phyloP scores from a whole-genome alignment of 2,888 invertebrate species.

The Tetranychus piercei region DNA sequence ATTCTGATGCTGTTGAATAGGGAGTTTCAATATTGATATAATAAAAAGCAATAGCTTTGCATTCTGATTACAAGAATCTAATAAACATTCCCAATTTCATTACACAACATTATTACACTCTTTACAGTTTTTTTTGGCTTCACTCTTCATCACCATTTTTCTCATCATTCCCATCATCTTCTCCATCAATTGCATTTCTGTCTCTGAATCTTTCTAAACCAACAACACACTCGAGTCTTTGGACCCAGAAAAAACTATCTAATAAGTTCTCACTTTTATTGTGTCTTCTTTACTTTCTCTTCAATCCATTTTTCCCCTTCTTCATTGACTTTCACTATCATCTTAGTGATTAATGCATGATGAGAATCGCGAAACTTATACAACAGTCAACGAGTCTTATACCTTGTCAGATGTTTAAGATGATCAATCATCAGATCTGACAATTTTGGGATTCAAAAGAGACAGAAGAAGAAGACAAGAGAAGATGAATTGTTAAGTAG shows the following conservation, averaged over 20 bases:
- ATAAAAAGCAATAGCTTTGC: not conserved
- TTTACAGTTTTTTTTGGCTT: not conserved
- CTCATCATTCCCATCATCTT: not conserved
- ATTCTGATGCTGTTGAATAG: not conserved
- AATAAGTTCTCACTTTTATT: not conserved
- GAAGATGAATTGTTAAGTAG: not conserved
- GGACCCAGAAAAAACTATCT: not conserved
- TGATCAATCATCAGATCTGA: not conserved
- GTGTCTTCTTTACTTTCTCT: not conserved
- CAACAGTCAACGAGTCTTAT: not conserved
- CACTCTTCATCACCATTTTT: not conserved
- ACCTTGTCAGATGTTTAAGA: not conserved
- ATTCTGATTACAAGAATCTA: not conserved
- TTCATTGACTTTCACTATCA: not conserved
- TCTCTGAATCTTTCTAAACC: not conserved
- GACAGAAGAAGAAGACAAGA: not conserved
- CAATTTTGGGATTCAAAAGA: not conserved
- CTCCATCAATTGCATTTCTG: not conserved
- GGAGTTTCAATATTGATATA: not conserved
- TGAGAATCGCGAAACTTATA: not conserved
- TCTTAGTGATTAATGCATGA: conserved; percentile 1
- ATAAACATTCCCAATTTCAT: not conserved
- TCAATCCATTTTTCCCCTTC: not conserved
- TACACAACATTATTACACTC: not conserved
- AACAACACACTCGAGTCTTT: no score